These are phyloP conservation scores for Vultur gryphus DNA, from an alignment of 2,797 vertebrate species.

Conservation along the genomic window DNA sequence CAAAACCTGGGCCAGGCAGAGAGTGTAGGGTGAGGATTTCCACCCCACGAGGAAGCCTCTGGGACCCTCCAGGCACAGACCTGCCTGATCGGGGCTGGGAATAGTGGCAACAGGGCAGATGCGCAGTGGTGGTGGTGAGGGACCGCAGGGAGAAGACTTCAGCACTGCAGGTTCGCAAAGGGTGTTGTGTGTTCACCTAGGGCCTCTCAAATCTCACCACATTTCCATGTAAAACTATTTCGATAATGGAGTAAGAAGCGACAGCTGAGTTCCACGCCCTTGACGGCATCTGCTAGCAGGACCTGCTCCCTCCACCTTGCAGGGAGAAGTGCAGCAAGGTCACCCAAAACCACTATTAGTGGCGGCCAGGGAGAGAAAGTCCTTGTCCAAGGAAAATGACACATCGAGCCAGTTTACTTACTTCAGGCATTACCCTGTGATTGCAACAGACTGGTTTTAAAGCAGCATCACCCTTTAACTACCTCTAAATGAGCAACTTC, in stretches of 20 bases:
- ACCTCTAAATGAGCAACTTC: not conserved
- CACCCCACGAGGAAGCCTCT: not conserved
- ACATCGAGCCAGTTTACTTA: not conserved
- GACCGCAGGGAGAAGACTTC: not conserved
- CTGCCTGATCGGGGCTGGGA: not conserved
- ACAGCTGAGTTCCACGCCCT: not conserved
- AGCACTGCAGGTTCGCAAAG: not conserved
- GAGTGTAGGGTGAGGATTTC: not conserved
- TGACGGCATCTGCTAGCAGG: not conserved
- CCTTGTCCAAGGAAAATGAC: not conserved
- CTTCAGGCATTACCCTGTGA: not conserved
- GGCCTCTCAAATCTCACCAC: not conserved
- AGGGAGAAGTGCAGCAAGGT: not conserved
- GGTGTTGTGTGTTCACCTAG: not conserved
- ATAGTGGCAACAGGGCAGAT: not conserved
- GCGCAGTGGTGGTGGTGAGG: not conserved
- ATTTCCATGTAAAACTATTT: not conserved
- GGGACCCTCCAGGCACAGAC: not conserved
- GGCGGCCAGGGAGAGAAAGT: not conserved
- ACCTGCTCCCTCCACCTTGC: not conserved
- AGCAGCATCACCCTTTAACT: not conserved
- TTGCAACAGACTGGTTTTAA: not conserved
- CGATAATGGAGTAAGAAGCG: not conserved
- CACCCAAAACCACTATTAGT: not conserved
- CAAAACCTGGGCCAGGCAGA: not conserved